A percentile compares a stretch with the other conserved stretches of the same genome.
Evolutionary conservation across 2,113 vertebrate genomes (phyloP).

Genomic region (Marmota flaviventris): DNA sequence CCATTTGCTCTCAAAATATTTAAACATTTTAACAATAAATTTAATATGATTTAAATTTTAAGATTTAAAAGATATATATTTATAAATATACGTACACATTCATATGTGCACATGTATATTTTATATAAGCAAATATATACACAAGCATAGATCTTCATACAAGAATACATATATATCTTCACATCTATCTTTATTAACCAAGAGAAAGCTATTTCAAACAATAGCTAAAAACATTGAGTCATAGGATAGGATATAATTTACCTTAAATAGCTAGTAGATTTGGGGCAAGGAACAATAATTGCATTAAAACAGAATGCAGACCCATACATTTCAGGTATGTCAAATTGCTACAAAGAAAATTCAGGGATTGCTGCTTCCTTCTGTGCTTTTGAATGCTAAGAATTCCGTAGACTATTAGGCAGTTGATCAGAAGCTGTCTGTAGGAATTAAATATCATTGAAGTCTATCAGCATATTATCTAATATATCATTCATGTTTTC

Average conservation of each 20-base stretch:
- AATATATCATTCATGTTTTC: not conserved
- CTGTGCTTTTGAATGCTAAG: not conserved
- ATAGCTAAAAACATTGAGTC: not conserved
- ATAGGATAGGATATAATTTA: slow-evolving; percentile 17
- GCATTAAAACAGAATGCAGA: not conserved
- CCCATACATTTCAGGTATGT: not conserved
- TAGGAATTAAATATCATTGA: not conserved
- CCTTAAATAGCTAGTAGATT: not conserved
- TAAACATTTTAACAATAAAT: not conserved
- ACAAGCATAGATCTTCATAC: not conserved
- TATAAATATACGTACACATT: not conserved
- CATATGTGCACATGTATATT: not conserved
- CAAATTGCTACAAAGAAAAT: slow-evolving; percentile 21
- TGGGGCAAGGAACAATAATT: slow-evolving; percentile 28
- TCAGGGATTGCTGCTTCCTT: not conserved
- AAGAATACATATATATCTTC: not conserved
- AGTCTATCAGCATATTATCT: not conserved
- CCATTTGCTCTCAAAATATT: not conserved
- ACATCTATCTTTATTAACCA: slow-evolving; percentile 6
- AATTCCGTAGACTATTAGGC: not conserved
- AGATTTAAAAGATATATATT: not conserved
- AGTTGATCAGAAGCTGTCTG: not conserved
- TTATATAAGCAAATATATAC: not conserved
- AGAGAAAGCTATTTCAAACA: slow-evolving; percentile 34
- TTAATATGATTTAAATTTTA: too few relatives aligned